A percentile compares a stretch with the other conserved stretches of the same genome.
Evolutionary conservation across 1,140 invertebrate genomes (phyloP).

Genomic region (Neuroterus valhalla): DNA sequence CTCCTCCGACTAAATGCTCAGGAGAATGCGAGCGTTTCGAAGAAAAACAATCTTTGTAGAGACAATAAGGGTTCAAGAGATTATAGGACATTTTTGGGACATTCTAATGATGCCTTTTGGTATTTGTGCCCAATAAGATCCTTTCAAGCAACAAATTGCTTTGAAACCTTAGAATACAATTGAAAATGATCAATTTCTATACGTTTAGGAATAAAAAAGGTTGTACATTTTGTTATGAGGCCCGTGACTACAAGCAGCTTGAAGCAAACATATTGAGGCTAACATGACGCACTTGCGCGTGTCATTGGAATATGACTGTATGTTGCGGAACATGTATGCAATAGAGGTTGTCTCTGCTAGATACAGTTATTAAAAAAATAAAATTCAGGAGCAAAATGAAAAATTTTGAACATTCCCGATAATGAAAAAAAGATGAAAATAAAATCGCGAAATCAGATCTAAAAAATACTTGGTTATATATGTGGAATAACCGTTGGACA

Average conservation of each 20-base stretch:
- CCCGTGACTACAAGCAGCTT: background rate
- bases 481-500: background rate
- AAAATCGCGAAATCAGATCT: background rate
- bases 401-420: background rate
- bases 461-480: background rate
- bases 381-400: background rate
- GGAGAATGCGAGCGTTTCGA: no score
- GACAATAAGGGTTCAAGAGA: no score
- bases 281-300: slow-evolving; percentile 16
- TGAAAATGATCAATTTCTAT: background rate
- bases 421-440: background rate
- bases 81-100: no score
- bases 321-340: background rate
- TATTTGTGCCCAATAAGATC: no score
- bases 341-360: no score
- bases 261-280: slow-evolving; percentile 1
- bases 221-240: background rate
- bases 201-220: no score
- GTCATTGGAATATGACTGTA: slow-evolving; percentile 18
- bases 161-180: no score
- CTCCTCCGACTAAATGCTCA: no score
- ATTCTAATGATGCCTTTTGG: no score
- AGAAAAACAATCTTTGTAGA: no score
- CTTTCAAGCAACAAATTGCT: no score
- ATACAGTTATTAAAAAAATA: background rate